Evolutionary conservation across 2,797 vertebrate genomes (phyloP), one percentile per base, ranked within the genome.

Genomic region (Catostomus latipinnis): DNA sequence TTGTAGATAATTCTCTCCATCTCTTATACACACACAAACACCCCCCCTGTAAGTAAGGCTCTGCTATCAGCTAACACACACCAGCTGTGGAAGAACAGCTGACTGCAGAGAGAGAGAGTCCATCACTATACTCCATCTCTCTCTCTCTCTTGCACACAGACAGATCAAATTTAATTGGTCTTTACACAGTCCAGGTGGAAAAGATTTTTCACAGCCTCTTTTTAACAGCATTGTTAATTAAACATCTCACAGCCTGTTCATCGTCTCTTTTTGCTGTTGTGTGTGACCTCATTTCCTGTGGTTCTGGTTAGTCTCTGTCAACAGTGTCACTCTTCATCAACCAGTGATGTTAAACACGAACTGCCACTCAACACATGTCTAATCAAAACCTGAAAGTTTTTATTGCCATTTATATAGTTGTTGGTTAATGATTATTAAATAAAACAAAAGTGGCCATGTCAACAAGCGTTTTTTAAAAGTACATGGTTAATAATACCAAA

Each of bases 51-150:
- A 43, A 68, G 71, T 78, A n/a, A 6, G 13, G 49, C 34, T 18
- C 62, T 73, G 46, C 68, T 75, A 45, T 56, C 34, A 22, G 16
- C 68, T 86, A 89, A 88, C 86, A 84, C 78, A 78, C 82, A 74
- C 81, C 88, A 89, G 87, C 87, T 90, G 90, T 87, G 71, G 5
- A 52, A 1, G 53, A 86, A 76, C 79, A 82, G 84, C 86, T 87
- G 85, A 84, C 67, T 69, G 61, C 60, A 81, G 68, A 76, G 68
- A 34, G 71, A 53, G 18, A 13, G 74, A 57, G 53, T 11, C 6
- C n/a, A 45, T 58, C 9, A 58, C 66, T 49, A 34, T 4, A 6
- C 16, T 13, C 52, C 48, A 8, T 62, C 46, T 45, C 34, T 68
- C 16, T 18, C 16, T 18, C 16, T 34, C 34, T 34, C 34, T 34